Conservation (phyloP, 2,113 vertebrate species). For the Silurus meridionalis region DNA sequence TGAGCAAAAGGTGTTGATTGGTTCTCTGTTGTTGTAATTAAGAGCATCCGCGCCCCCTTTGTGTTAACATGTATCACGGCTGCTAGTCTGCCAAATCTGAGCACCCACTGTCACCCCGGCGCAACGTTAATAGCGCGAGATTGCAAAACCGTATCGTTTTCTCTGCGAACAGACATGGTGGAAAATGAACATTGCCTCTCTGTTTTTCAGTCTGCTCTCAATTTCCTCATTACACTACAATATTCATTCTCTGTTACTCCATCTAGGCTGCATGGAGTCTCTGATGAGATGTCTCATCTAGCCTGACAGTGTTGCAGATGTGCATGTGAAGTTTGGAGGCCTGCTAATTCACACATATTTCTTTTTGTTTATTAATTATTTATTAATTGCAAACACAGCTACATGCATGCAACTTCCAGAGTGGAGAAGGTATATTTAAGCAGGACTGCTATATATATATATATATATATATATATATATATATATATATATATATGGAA, state of each 20-base stretch:
- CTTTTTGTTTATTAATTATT: background rate
- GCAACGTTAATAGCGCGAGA: conserved; percentile 21
- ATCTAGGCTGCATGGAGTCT: background rate
- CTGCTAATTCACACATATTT: background rate
- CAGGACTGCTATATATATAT: conserved; percentile 67
- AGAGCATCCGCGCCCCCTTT: conserved; percentile 19
- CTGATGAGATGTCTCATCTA: background rate
- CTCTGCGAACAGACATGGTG: background rate
- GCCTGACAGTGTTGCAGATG: background rate
- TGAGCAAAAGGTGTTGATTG: conserved; percentile 38
- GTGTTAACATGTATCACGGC: background rate
- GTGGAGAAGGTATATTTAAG: conserved; percentile 16
- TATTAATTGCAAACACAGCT: background rate
- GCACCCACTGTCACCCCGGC: conserved; percentile 40
- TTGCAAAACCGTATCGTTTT: background rate
- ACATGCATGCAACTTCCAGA: background rate
- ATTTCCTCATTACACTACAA: background rate
- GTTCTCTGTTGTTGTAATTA: conserved; percentile 41
- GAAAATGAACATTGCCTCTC: conserved; percentile 17
- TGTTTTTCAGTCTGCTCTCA: background rate
- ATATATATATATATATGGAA: conserved; percentile 74
- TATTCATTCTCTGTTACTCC: background rate
- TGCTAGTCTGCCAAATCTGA: background rate
- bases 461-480: conserved; percentile 74
- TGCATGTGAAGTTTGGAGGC: background rate